Evolutionary conservation across 2,888 invertebrate species (phyloP), one percentile per base, ranked within the genome.

Genomic region (Mythimna impura): DNA sequence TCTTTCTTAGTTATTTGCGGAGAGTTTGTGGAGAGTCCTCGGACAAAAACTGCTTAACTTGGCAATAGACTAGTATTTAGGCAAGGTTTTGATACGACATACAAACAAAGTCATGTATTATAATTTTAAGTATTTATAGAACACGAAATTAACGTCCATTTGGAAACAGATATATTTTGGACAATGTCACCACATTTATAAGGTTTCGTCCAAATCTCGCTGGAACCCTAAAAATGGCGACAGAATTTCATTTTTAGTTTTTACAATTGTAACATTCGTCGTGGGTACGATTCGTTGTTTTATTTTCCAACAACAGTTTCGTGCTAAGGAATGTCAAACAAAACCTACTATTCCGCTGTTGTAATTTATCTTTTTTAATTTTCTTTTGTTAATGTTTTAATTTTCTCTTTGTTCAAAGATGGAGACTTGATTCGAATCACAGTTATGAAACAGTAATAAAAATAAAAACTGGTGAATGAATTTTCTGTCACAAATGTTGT

Each of bases 291-390:
- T 80, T 74, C 25, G 10, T 61, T 67, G 60, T 43, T 69, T 82
- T 76, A 65, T 74, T 84, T 73, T 64, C 25, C 36, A 67, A 70
- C 67, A 65, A 36, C 50, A 34, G n/a, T 68, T n/a, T 69, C 40
- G 47, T 22, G 58, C 30, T 76, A 71, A 77, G 52, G 70, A 61
- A 73, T 66, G 66, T 70, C 76, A 70, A 76, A 63, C 50, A 65
- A 80, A 62, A 72, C 61, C 66, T 70, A 73, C 57, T 70, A 57
- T 71, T 63, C 20, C 12, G 7, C 10, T 43, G 12, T 64, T 40
- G 12, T 36, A 20, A 25, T 65, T 62, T 40, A 30, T 63, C n/a
- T 20, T 65, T 62, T 65, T 47, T 30, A 36, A 14, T 50, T 61
- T n/a, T 60, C 40, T 72, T 65, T 76, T 65, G 47, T 81, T 55